Evolutionary conservation across 2,888 invertebrate genomes (phyloP).

Genomic region (Protophormia terraenovae): DNA sequence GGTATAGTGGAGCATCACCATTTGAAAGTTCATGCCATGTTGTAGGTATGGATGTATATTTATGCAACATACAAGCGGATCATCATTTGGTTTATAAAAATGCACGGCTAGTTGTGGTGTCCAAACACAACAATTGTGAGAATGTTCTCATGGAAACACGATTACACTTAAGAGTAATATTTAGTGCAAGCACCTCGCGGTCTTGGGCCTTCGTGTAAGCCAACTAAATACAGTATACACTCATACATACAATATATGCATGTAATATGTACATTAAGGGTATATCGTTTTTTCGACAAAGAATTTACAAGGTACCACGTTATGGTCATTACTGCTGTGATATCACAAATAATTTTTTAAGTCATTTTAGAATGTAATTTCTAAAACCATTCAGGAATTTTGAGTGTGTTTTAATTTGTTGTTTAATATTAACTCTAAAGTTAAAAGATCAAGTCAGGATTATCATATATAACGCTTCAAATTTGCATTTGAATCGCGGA

Average conservation of each 20-base stretch:
- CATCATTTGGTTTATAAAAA: constrained; percentile 64
- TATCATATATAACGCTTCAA: too few relatives aligned
- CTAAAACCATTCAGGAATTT: too few relatives aligned
- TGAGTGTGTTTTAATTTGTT: too few relatives aligned
- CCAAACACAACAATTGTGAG: constrained; percentile 80
- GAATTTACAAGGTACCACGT: too few relatives aligned
- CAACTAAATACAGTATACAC: constrained; percentile 31
- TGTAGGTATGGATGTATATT: neutral
- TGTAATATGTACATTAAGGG: neutral
- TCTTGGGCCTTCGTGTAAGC: constrained; percentile 66
- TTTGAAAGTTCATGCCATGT: constrained; percentile 66
- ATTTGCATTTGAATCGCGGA: too few relatives aligned
- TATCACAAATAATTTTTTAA: too few relatives aligned
- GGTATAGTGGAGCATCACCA: constrained; percentile 63
- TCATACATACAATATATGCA: constrained; percentile 12
- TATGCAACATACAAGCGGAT: constrained; percentile 56
- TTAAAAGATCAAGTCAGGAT: too few relatives aligned
- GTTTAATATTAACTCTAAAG: too few relatives aligned
- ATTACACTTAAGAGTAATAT: constrained; percentile 74
- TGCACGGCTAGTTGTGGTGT: constrained; percentile 68
- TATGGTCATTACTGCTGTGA: too few relatives aligned
- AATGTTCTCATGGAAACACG: constrained; percentile 82
- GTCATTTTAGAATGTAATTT: too few relatives aligned
- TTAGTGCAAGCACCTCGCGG: constrained; percentile 71
- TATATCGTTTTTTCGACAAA: too few relatives aligned